phyloP scores from a whole-genome alignment of 2,797 vertebrate genomes.

The Anas flavirostris region DNA sequence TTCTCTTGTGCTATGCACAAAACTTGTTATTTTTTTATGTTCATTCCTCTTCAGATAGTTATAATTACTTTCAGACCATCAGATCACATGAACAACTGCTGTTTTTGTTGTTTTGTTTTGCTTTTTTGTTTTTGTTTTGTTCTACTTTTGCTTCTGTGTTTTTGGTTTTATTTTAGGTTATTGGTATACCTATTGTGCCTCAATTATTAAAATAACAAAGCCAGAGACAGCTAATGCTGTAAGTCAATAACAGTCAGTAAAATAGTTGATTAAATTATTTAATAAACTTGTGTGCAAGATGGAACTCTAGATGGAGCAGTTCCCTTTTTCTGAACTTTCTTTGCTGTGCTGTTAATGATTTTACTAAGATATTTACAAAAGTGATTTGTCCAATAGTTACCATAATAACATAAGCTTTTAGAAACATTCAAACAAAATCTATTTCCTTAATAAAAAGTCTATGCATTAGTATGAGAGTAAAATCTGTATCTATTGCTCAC shows the following conservation, averaged over 20 bases:
- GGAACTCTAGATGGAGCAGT: slow-evolving; percentile 82
- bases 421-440: slow-evolving; percentile 19
- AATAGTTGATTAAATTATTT: slow-evolving; percentile 43
- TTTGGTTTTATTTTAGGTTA: not conserved
- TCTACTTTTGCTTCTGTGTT: no score
- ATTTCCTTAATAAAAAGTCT: slow-evolving; percentile 46
- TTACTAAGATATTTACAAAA: not conserved
- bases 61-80: not conserved
- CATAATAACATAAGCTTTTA: not conserved
- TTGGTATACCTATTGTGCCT: not conserved
- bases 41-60: not conserved
- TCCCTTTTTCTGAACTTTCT: slow-evolving; percentile 68
- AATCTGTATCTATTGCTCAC: not conserved
- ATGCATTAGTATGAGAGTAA: not conserved
- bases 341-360: slow-evolving; percentile 21
- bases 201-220: not conserved
- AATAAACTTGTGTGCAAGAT: slow-evolving; percentile 47
- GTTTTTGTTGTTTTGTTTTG: not conserved
- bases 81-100: not conserved
- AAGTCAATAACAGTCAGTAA: not conserved
- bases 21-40: not conserved
- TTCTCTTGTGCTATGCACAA: not conserved
- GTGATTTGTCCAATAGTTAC: no score
- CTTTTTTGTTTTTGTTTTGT: not conserved
- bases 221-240: not conserved